Evolutionary conservation across 1,140 invertebrate species (phyloP), one percentile per base, ranked within the genome.

Genomic region (Saccostrea echinata): DNA sequence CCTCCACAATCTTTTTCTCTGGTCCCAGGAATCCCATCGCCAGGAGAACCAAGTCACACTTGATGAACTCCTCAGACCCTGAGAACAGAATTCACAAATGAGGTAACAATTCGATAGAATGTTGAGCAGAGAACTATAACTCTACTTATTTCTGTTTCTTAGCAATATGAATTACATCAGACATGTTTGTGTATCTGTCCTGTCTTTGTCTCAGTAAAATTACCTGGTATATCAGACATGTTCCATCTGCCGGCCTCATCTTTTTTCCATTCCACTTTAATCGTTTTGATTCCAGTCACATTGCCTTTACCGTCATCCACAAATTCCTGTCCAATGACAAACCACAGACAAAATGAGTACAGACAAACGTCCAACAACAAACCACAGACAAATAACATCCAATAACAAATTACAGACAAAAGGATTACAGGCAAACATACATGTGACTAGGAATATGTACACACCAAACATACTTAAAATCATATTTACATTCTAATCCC

Each of bases 11-110:
- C 87, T 97, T 97, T 92, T 97, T 97, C 95, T 99, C 99, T 6
- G 99, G 99, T 6, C 99, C 99, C 52, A 99, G 95, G 96, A 99
- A 99, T 92, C 99, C 99, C 99, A 99, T 99, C 21, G 99, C 99
- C 43, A 99, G 96, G 86, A 99, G 95, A 61, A 99, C 98, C 86
- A 99, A 95, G 93, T 99, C 98, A 91, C 97, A 98, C 92, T 98
- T 97, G 94, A 96, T 98, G 6, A 97, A 91, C 95, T 96, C 91
- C 91, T 95, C 94, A 76, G 93, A 93, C 9, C 91, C 94, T 95
- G 85, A 3, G 88, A 12, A 83, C 43, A 43, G 4, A 43, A 43
- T 1, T 6, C 43, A 43, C 1, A 3, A 43, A 43, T 43, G 6
- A 43, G 43, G 43, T 43, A 43, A 43, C 43, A n/a, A n/a, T 43